A percentile compares a stretch with the other conserved stretches of the same genome.
phyloP scores from a whole-genome alignment of 2,113 vertebrate genomes.

The Lutjanus erythropterus region DNA sequence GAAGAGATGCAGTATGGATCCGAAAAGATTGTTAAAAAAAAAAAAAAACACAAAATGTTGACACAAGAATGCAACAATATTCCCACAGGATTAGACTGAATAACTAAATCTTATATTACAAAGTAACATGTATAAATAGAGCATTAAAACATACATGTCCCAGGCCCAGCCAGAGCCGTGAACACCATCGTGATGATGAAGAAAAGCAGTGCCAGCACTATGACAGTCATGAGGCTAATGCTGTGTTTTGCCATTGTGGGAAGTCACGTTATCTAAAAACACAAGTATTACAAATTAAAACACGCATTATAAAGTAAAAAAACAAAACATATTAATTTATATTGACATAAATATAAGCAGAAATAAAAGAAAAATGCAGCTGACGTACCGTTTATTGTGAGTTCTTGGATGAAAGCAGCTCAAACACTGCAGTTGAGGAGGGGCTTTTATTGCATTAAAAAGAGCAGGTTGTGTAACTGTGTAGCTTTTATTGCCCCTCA shows the following conservation, averaged over 20 bases:
- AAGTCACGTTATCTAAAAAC: constrained; percentile 25
- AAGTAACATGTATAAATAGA: background rate
- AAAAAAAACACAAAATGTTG: background rate
- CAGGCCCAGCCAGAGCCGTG: constrained; percentile 67
- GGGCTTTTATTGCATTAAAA: background rate
- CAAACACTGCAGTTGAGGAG: background rate
- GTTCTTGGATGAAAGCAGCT: background rate
- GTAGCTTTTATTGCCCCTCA: constrained; percentile 40
- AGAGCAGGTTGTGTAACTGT: constrained; percentile 47
- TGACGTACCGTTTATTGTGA: background rate
- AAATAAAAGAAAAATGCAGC: background rate
- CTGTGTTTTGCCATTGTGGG: constrained; percentile 70
- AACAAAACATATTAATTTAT: background rate
- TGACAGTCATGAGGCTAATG: constrained; percentile 45
- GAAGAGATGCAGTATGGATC: background rate
- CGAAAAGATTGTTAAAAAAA: background rate
- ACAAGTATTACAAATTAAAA: constrained; percentile 1
- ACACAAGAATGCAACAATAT: background rate
- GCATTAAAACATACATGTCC: constrained; percentile 62
- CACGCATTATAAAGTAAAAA: background rate
- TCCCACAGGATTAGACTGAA: background rate
- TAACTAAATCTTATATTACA: background rate
- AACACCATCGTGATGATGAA: constrained; percentile 71
- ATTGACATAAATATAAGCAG: too few relatives aligned
- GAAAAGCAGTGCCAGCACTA: constrained; percentile 63